Conservation (phyloP, 1,140 invertebrate genomes). For the Drosophila bifasciata region DNA sequence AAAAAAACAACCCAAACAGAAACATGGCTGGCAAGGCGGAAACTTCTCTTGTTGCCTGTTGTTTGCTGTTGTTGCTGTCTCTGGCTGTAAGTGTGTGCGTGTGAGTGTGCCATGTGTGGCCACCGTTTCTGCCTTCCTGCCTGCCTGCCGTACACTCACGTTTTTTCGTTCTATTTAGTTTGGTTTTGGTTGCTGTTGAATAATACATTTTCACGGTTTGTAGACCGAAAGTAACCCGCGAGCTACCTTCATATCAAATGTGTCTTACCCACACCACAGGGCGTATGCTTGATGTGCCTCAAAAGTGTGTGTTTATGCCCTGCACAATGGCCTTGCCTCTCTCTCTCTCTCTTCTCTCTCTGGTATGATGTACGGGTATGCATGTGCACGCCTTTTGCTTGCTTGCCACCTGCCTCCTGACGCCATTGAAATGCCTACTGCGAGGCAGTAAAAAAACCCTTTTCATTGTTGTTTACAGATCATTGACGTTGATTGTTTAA, state of each 20-base stretch:
- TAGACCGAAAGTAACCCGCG: constrained; percentile 73
- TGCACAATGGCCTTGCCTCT: constrained; percentile 55
- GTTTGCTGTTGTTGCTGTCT: constrained; percentile 23
- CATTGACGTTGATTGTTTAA: constrained; percentile 83
- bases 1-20: constrained; percentile 42
- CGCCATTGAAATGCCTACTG: constrained; percentile 38
- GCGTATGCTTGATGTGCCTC: constrained; percentile 79
- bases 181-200: constrained; percentile 79
- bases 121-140: background rate
- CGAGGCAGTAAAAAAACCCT: constrained; percentile 56
- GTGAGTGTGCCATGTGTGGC: background rate
- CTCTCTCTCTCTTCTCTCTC: constrained; percentile 6
- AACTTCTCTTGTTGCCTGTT: constrained; percentile 52
- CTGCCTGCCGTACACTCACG: constrained; percentile 61
- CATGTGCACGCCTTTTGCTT: constrained; percentile 68
- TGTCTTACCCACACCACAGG: constrained; percentile 48
- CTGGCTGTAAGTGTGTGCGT: constrained; percentile 13
- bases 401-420: constrained; percentile 37
- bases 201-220: constrained; percentile 83
- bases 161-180: constrained; percentile 81
- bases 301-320: constrained; percentile 80
- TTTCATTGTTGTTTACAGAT: constrained; percentile 82
- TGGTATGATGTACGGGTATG: constrained; percentile 64
- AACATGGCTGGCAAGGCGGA: constrained; percentile 53
- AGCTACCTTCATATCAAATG: constrained; percentile 77